Evolutionary conservation across 2,888 invertebrate species (phyloP), one percentile per base, ranked within the genome.

Genomic region (Lasioglossum zephyrum): DNA sequence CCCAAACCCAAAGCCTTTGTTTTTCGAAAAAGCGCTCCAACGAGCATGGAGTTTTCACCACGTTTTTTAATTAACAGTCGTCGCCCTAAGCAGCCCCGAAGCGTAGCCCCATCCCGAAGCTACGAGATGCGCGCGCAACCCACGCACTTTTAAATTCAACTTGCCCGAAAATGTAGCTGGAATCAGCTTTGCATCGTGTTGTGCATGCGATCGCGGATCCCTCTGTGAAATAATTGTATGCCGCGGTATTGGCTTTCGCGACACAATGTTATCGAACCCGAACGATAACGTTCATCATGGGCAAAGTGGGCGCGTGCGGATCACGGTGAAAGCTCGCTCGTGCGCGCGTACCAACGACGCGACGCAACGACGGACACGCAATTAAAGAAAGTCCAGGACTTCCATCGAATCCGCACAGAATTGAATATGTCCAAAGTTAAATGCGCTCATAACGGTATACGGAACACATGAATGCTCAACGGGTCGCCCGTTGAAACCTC

Each of bases 281-380:
- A 81, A 90, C 81, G 86, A 90, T 90, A 90, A 91, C 86, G 86
- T 73, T 84, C 85, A 81, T 76, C 81, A 44, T 44, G 44, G 44
- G 84, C 86, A 70, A 81, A 84, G 90, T 82, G 79, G 86, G 73
- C 80, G 88, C 86, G 88, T 73, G 79, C 87, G 47, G 47, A 31
- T 66, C 78, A 36, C 69, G 89, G 91, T 91, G 90, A 90, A 91
- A 90, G 90, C 86, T 88, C 31, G 66, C 69, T 88, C 31, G 66
- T 39, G 66, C 41, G 76, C 88, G 83, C 89, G 84, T 87, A 87
- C 85, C 89, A 73, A 44, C 74, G 82, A 77, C 74, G 70, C 72
- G 70, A 77, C 77, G 85, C 79, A 82, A 84, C 79, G 81, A 88
- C 69, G 74, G 11, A 4, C 69, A 86, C 70, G 44, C 81, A 76